Evolutionary conservation across 2,113 vertebrate genomes (phyloP).

Genomic region (Anser cygnoides): DNA sequence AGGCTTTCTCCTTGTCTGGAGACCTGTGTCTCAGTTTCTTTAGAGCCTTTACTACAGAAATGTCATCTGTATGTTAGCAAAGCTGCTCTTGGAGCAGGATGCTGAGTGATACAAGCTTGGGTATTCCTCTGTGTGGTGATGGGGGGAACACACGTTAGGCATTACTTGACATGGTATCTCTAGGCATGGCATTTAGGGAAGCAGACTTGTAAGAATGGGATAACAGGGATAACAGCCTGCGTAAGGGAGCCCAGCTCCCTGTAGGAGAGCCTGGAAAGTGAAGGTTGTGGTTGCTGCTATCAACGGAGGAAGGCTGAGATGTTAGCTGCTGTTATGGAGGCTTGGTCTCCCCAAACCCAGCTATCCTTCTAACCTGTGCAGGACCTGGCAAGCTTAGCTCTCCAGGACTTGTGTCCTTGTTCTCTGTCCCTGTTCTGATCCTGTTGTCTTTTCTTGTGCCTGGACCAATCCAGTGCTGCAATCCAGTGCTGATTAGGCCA

Average conservation of each 20-base stretch:
- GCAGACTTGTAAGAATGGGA: background rate
- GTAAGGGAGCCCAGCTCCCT: background rate
- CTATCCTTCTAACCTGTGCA: background rate
- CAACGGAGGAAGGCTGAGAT: background rate
- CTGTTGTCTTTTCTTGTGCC: background rate
- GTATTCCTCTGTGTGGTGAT: background rate
- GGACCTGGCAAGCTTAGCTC: background rate
- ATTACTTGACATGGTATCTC: background rate
- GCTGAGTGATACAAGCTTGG: background rate
- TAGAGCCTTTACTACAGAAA: background rate
- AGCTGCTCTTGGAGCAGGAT: background rate
- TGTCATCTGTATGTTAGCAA: background rate
- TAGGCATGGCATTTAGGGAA: background rate
- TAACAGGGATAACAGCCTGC: background rate
- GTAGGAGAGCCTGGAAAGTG: background rate
- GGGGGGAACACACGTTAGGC: background rate
- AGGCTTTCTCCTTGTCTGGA: background rate
- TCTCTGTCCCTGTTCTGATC: background rate
- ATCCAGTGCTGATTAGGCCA: background rate
- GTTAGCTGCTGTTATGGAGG: background rate
- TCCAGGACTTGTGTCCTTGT: background rate
- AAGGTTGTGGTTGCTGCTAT: background rate
- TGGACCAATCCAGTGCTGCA: background rate
- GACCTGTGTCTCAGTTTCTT: background rate
- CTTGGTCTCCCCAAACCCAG: background rate